Conservation (phyloP, 2,113 vertebrate species). For the Engraulis encrasicolus region DNA sequence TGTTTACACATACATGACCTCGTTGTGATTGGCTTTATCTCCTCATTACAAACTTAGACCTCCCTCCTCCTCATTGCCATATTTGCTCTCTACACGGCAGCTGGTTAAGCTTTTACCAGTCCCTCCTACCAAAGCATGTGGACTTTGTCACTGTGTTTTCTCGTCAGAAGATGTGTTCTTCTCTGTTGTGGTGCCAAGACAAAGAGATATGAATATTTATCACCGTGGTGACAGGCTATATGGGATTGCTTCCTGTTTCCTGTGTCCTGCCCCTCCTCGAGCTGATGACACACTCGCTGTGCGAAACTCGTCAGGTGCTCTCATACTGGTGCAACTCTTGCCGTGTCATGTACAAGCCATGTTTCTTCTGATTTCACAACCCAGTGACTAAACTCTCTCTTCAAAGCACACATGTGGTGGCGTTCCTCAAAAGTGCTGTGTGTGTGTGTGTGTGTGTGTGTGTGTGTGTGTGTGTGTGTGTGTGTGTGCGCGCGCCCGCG, state of each 20-base stretch:
- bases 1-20: background rate
- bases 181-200: background rate
- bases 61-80: background rate
- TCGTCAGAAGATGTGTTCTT: slow-evolving; percentile 24
- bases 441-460: background rate
- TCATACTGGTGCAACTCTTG: background rate
- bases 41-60: background rate
- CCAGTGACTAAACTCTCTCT: background rate
- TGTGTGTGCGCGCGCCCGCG: background rate
- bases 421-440: background rate
- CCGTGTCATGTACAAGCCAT: background rate
- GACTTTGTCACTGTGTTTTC: background rate
- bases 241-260: background rate
- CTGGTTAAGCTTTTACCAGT: background rate
- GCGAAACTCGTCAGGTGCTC: too few relatives aligned
- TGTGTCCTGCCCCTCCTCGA: background rate
- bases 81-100: background rate
- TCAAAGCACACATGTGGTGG: background rate
- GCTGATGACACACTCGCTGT: background rate
- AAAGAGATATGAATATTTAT: background rate
- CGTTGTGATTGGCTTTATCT: background rate
- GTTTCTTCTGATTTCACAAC: background rate
- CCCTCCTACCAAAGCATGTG: background rate
- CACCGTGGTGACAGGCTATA: background rate
- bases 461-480: background rate